Evolutionary conservation across 64 coral and sea anemone species (phyloP).

Genomic region (Porites lutea): DNA sequence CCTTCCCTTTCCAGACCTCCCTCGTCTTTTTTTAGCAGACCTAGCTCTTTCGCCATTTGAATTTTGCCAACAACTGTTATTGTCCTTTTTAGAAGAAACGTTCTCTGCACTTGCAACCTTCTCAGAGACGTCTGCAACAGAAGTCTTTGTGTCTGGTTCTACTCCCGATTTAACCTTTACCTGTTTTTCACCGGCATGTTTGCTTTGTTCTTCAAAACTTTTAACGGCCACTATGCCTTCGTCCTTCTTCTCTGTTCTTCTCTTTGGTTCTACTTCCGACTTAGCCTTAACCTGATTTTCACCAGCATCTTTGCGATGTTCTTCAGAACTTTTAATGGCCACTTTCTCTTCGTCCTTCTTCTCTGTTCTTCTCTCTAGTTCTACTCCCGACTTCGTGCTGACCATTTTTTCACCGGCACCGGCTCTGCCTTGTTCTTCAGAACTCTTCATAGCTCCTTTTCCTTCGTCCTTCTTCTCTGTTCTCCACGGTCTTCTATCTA

Average conservation of each 20-base stretch:
- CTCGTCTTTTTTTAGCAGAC: background rate
- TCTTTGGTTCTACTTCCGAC: background rate
- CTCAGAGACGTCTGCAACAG: background rate
- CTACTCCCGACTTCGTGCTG: background rate
- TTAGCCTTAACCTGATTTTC: no score
- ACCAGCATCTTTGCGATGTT: no score
- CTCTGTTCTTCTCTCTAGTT: background rate
- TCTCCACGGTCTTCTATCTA: background rate
- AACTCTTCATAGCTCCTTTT: background rate
- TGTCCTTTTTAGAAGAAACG: no score
- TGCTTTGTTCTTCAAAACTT: background rate
- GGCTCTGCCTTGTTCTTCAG: background rate
- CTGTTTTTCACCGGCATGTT: no score
- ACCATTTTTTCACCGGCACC: background rate
- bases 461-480: background rate
- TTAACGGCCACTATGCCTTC: background rate
- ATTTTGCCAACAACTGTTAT: background rate
- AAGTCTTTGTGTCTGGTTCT: background rate
- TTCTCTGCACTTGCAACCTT: background rate
- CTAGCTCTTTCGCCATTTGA: background rate
- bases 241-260: background rate
- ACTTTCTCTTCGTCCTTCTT: background rate
- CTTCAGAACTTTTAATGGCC: background rate
- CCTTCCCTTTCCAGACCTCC: background rate
- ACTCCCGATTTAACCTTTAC: no score